Percentiles rank a stretch among this genome's conserved stretches.
These are phyloP conservation scores for Drepana falcataria DNA, from an alignment of 2,888 invertebrate genomes.

Conservation along the genomic window DNA sequence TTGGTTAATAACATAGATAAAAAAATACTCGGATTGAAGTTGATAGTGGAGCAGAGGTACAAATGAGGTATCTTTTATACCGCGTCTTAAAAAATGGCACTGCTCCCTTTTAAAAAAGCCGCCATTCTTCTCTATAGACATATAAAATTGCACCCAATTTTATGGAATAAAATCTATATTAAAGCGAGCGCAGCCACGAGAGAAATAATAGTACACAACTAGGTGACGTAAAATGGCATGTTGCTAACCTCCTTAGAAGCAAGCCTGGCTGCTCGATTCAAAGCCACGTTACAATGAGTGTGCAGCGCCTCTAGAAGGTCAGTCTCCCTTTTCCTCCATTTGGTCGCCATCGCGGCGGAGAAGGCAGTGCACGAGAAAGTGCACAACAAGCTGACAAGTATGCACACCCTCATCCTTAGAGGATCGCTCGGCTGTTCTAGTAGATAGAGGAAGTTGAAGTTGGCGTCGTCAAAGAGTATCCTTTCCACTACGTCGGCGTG, in stretches of 20 bases:
- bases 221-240: constrained; percentile 68
- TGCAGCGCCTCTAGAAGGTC: constrained; percentile 80
- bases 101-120: too few relatives aligned
- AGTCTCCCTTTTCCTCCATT: constrained; percentile 80
- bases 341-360: constrained; percentile 69
- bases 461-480: constrained; percentile 78
- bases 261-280: constrained; percentile 79
- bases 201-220: constrained; percentile 1
- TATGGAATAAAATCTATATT: too few relatives aligned
- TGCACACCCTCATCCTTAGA: constrained; percentile 82
- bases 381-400: constrained; percentile 83
- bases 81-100: too few relatives aligned
- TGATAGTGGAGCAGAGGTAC: too few relatives aligned
- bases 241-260: constrained; percentile 77
- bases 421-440: constrained; percentile 78
- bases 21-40: too few relatives aligned
- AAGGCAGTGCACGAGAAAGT: constrained; percentile 83
- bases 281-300: constrained; percentile 80
- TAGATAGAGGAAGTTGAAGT: constrained; percentile 74
- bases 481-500: constrained; percentile 87
- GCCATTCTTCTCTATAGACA: too few relatives aligned
- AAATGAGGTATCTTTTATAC: too few relatives aligned
- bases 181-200: too few relatives aligned
- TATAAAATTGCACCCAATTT: too few relatives aligned
- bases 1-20: too few relatives aligned